phyloP scores from a whole-genome alignment of 2,113 vertebrate species.

The Acanthisitta chloris region DNA sequence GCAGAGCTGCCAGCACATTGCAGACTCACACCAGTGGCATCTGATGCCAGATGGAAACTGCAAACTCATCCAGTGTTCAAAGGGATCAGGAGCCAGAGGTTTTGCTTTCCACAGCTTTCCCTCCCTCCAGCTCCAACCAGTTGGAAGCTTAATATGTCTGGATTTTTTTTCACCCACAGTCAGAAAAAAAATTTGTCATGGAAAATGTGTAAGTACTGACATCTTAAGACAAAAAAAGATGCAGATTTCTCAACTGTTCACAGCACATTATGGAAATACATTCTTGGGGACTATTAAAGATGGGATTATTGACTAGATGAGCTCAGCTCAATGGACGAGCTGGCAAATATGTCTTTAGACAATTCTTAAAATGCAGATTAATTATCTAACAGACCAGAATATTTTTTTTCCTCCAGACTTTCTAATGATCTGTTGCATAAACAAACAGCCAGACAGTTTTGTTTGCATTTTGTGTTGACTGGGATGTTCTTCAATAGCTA shows the following conservation, averaged over 20 bases:
- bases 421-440: constrained; percentile 53
- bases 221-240: constrained; percentile 58
- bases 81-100: neutral
- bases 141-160: neutral
- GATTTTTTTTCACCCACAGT: constrained; percentile 21
- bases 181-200: neutral
- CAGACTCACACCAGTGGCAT: neutral
- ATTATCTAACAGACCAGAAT: constrained; percentile 45
- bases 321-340: constrained; percentile 24
- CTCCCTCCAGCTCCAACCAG: neutral
- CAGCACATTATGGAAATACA: constrained; percentile 55
- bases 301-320: constrained; percentile 52
- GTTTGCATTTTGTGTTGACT: neutral
- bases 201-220: constrained; percentile 42
- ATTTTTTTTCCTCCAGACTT: constrained; percentile 8
- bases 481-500: neutral
- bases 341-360: constrained; percentile 52
- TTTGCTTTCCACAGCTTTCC: neutral
- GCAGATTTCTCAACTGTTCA: constrained; percentile 37
- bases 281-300: constrained; percentile 57
- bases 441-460: constrained; percentile 30
- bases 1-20: fast-evolving
- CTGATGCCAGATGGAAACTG: neutral
- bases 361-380: constrained; percentile 60
- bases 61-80: neutral